Evolutionary conservation across 2,113 vertebrate genomes (phyloP), one percentile per base, ranked within the genome.

Genomic region (Stegostoma tigrinum): DNA sequence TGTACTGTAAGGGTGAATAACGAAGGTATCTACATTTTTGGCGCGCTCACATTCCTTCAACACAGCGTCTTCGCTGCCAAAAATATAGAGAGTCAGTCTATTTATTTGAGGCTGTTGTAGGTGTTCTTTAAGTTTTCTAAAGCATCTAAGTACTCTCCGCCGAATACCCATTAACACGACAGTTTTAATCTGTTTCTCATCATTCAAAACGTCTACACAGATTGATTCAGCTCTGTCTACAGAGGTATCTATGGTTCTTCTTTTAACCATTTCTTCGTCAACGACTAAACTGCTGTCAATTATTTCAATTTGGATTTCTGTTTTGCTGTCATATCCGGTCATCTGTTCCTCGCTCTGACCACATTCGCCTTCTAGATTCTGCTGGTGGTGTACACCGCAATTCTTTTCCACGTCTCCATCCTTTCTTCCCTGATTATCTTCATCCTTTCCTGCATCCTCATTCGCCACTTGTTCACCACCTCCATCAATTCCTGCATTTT

Each of bases 1-100:
- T 96, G 96, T 96, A 96, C 97, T 98, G 97, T 98, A 98, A 0
- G 98, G 98, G 96, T 98, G 98, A 96, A 98, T 98, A 96, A 98
- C 97, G 66, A 98, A 97, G 45, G 97, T 96, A 55, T 97, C 97
- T 87, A 97, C 97, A 96, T 97, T 95, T 96, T 97, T 97, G 96
- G 97, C 97, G 23, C 97, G 97, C 6, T 96, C 96, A 42, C 97
- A 97, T 95, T 97, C 97, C 96, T 97, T 96, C 97, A 98, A 97
- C 97, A 98, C 97, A 19, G 98, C 98, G 95, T 97, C 96, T 96
- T 98, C 97, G 75, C 97, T 98, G 96, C 98, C 98, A 70, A 98
- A 98, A 89, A 98, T 96, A 70, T 97, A 97, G 95, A 98, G 97
- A 2, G 98, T 98, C 96, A 98, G 97, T 5, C 97, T 95, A 97